Evolutionary conservation across 2,888 invertebrate species (phyloP).

Genomic region (Synanthedon myopaeformis): DNA sequence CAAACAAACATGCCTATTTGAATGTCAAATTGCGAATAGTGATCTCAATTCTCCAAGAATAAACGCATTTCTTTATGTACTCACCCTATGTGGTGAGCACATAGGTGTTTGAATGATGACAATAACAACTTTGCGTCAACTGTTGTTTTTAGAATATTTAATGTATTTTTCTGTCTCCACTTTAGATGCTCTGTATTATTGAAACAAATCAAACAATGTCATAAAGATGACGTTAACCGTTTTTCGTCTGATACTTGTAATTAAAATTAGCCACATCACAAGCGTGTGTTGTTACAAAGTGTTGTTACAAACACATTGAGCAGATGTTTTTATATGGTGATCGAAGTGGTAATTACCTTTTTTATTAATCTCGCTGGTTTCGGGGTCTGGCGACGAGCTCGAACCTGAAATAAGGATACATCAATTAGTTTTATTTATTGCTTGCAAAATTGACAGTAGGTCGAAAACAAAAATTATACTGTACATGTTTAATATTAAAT

Average conservation of each 20-base stretch:
- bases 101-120: no score
- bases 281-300: not conserved
- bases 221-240: conserved; percentile 26
- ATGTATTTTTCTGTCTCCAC: no score
- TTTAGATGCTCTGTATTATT: no score
- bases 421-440: no score
- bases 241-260: conserved; percentile 32
- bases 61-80: conserved; percentile 21
- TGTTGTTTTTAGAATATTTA: no score
- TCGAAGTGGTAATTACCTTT: conserved; percentile 40
- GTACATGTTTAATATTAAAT: conserved; percentile 1
- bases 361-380: conserved; percentile 49
- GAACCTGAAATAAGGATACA: conserved; percentile 23
- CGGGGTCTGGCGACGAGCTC: conserved; percentile 55
- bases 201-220: conserved; percentile 13
- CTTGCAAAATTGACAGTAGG: not conserved
- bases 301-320: conserved; percentile 11
- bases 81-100: no score
- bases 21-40: conserved; percentile 51
- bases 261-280: conserved; percentile 23
- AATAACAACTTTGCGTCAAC: no score
- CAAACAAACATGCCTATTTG: conserved; percentile 58
- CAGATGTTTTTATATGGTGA: conserved; percentile 16
- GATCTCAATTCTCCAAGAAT: conserved; percentile 47
- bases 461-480: conserved; percentile 6